Conservation (phyloP, 2,113 vertebrate genomes). For the Urocitellus parryii region DNA sequence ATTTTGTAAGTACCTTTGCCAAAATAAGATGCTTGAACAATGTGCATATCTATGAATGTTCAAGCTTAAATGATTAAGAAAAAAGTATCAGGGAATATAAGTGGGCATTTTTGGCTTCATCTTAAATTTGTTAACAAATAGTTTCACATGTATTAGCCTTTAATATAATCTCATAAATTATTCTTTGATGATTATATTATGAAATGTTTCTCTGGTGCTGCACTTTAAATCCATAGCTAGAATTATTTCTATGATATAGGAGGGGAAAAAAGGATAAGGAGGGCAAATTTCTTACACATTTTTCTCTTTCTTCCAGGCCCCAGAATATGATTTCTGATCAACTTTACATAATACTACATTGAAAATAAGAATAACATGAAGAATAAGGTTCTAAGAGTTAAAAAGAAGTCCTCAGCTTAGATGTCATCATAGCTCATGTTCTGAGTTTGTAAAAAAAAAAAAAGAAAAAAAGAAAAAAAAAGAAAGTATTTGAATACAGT, state of each 20-base stretch:
- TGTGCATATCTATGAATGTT: not conserved
- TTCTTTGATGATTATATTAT: not conserved
- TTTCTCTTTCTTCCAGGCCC: not conserved
- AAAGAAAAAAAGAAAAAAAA: not conserved
- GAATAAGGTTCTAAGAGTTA: accelerated
- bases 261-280: not conserved
- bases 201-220: not conserved
- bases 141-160: not conserved
- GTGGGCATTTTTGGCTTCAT: not conserved
- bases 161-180: not conserved
- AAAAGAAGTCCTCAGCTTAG: not conserved
- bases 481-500: not conserved
- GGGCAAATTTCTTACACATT: not conserved
- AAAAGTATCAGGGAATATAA: not conserved
- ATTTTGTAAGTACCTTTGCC: conserved; percentile 52
- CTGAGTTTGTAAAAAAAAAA: not conserved
- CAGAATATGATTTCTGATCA: not conserved
- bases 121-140: not conserved
- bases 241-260: not conserved
- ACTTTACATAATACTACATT: not conserved
- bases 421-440: not conserved
- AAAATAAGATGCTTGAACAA: conserved; percentile 63
- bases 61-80: conserved; percentile 11
- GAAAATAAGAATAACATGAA: not conserved
- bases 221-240: not conserved